Base-by-base conservation (phyloP, 2,888 invertebrate genomes). In the Papilio gigon region DNA sequence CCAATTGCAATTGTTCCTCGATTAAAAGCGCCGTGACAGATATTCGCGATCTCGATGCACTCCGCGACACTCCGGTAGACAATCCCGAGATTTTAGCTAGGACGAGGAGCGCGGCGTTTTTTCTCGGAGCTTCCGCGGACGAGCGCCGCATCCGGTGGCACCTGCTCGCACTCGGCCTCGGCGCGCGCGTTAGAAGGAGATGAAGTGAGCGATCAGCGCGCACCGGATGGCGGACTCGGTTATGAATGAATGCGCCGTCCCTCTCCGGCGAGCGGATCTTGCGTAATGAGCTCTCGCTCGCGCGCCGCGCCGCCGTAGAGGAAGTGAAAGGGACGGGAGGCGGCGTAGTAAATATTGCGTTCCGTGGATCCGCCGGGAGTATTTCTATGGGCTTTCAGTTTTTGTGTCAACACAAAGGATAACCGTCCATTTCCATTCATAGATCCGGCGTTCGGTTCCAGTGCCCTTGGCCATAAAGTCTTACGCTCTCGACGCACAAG, bases 281-380 rank as follows among this genome's bases (percentile, higher is more conserved):
- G 76, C 79, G 78, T 82, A 79, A 75, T 76, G 75, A 70, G 73
- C 79, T 88, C 89, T 86, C 89, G 78, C 80, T 89, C 85, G 76
- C 85, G 77, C 89, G 88, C 87, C 91, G 90, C 90, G 91, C 88
- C 90, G 87, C 82, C 84, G 84, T 86, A 85, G 86, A 91, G 92
- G 92, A 91, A 92, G 92, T 90, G 92, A 92, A 90, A 91, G 92
- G 91, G 92, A 89, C 91, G 83, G 86, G 88, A 85, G 82, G 85
- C 85, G 82, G 83, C 86, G 91, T 92, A 92, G 92, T 92, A 91
- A 91, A 92, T 89, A 92, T 91, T 89, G 92, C 86, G 87, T 80
- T 86, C 81, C 76, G 81, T 85, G 82, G 83, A 84, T 81, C 83
- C 81, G 79, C 77, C 83, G 82, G 82, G 87, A 86, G 86, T 86